These are phyloP conservation scores for Mythimna albipuncta DNA, from an alignment of 2,888 invertebrate genomes.

Conservation along the genomic window DNA sequence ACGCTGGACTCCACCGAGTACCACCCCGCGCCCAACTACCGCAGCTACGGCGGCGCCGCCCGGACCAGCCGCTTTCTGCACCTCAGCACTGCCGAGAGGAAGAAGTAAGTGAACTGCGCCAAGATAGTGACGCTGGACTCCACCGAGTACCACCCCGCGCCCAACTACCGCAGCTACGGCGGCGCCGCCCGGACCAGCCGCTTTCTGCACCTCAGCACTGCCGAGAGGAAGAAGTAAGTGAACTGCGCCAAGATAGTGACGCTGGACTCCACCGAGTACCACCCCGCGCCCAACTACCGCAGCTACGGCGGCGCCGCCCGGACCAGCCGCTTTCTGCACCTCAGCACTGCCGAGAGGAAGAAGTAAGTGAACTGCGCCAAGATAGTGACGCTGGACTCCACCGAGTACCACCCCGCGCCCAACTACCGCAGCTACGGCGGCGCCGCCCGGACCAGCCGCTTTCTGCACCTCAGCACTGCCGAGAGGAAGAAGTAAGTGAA, in stretches of 20 bases:
- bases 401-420: no score
- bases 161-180: slow-evolving; percentile 94
- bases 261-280: slow-evolving; percentile 92
- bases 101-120: slow-evolving; percentile 89
- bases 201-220: slow-evolving; percentile 92
- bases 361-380: no score
- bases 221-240: slow-evolving; percentile 91
- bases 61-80: slow-evolving; percentile 91
- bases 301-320: no score
- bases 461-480: no score
- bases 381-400: no score
- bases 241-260: slow-evolving; percentile 92
- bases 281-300: slow-evolving; percentile 93
- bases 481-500: no score
- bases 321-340: no score
- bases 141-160: slow-evolving; percentile 94
- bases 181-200: slow-evolving; percentile 88
- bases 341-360: no score
- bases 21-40: slow-evolving; percentile 94
- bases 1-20: slow-evolving; percentile 93
- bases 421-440: no score
- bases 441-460: no score
- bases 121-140: slow-evolving; percentile 92
- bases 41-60: slow-evolving; percentile 92
- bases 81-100: slow-evolving; percentile 92